These are phyloP conservation scores for Tetropium fuscum DNA, from an alignment of 2,888 invertebrate genomes.

Conservation along the genomic window DNA sequence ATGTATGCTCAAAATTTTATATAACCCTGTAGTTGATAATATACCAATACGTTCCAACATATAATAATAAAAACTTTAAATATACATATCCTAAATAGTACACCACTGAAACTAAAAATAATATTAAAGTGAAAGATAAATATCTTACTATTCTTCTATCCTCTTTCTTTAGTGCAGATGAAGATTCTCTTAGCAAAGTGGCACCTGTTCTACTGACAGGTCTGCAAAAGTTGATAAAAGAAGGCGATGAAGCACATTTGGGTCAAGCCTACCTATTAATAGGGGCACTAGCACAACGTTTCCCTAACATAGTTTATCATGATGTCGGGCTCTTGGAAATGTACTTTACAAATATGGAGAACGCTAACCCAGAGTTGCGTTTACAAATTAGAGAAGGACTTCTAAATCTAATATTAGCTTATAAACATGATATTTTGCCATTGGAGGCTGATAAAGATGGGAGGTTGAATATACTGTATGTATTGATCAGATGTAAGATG, in stretches of 20 bases:
- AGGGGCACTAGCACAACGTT: slow-evolving; percentile 74
- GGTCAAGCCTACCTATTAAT: slow-evolving; percentile 81
- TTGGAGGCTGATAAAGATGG: slow-evolving; percentile 60
- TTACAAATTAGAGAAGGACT: slow-evolving; percentile 63
- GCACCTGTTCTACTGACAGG: slow-evolving; percentile 81
- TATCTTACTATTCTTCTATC: too few relatives aligned
- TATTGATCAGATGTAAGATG: slow-evolving; percentile 80
- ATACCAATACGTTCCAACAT: too few relatives aligned
- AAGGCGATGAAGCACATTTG: slow-evolving; percentile 73
- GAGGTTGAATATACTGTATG: slow-evolving; percentile 63
- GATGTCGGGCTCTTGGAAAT: slow-evolving; percentile 72
- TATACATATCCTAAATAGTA: too few relatives aligned
- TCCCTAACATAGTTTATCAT: slow-evolving; percentile 75
- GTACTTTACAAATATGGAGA: slow-evolving; percentile 67
- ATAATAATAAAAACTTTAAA: too few relatives aligned
- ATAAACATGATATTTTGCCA: slow-evolving; percentile 58
- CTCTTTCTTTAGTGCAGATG: slow-evolving; percentile 74
- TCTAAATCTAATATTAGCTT: slow-evolving; percentile 59
- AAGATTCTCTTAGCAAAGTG: slow-evolving; percentile 73
- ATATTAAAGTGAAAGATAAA: too few relatives aligned
- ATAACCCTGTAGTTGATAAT: too few relatives aligned
- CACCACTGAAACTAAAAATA: too few relatives aligned
- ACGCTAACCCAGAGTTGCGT: slow-evolving; percentile 62
- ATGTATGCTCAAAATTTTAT: too few relatives aligned
- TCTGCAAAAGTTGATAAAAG: slow-evolving; percentile 77